Base-by-base conservation (phyloP, 1,140 invertebrate species). In the Archegozetes longisetosus region DNA sequence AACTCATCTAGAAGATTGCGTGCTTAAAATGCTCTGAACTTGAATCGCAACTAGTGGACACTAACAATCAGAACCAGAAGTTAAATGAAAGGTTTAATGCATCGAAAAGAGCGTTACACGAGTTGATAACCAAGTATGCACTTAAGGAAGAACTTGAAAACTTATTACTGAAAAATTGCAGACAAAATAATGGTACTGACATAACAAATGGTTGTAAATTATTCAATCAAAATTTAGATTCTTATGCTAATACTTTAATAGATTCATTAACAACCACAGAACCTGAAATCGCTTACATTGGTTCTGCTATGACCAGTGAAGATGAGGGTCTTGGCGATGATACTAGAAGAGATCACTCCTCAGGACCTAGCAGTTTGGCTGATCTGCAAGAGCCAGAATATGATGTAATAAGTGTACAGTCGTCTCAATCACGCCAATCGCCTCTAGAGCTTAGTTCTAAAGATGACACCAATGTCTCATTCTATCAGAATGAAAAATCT, bases 251-350 rank as follows among this genome's bases (percentile, higher is more conserved):
- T n/a, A n/a, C n/a, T n/a, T n/a, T n/a, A n/a, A n/a, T n/a, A n/a
- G n/a, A n/a, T n/a, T n/a, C n/a, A 9, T 40, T 40, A 40, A 40
- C 6, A 9, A 40, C 17, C 32, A 40, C 32, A 40, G 17, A 40
- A 40, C 32, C 6, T 40, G 29, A 29, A 55, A 32, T 32, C 29
- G 22, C 32, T 29, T 40, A 27, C n/a, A 55, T 32, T 55, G 23
- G 23, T 22, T n/a, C 32, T 32, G 27, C 61, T 53, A 57, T 58
- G 47, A 62, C 61, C 50, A 65, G 64, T 46, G 64, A 65, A 58
- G 64, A 65, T 47, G 64, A 65, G 55, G 64, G 64, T n/a, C 53
- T 65, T 6, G 64, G 64, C 26, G 64, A 65, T 47, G 64, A 65
- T 20, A 59, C 58, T 40, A 28, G 64, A 6, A 29, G 64, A 32